Evolutionary conservation across 2,113 vertebrate species (phyloP).

Genomic region (Nerophis ophidion): DNA sequence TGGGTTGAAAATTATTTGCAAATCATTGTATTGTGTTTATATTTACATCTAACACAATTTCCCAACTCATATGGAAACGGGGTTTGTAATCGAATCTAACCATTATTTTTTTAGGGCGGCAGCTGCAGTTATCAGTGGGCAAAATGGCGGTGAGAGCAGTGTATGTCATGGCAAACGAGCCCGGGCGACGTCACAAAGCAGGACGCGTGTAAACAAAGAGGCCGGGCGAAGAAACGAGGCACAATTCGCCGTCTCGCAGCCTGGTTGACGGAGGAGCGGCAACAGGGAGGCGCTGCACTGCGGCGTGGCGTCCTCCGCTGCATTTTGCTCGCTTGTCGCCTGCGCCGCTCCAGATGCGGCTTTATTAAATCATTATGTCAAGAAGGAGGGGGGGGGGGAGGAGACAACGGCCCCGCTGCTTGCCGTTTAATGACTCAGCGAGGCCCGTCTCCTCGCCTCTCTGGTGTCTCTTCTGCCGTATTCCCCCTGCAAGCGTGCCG

Average conservation of each 20-base stretch:
- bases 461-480: conserved; percentile 9
- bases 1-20: too few relatives aligned
- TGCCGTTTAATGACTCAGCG: conserved; percentile 58
- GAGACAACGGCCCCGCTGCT: conserved; percentile 60
- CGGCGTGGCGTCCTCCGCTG: conserved; percentile 45
- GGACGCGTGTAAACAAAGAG: conserved; percentile 49
- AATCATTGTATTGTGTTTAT: too few relatives aligned
- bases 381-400: conserved; percentile 26
- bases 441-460: conserved; percentile 43
- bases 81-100: too few relatives aligned
- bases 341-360: conserved; percentile 54
- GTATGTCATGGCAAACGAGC: conserved; percentile 3
- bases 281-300: conserved; percentile 36
- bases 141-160: too few relatives aligned
- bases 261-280: conserved; percentile 51
- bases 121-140: too few relatives aligned
- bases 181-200: conserved; percentile 24
- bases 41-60: too few relatives aligned
- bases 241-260: conserved; percentile 47
- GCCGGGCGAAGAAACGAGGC: conserved; percentile 42
- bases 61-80: too few relatives aligned
- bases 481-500: too few relatives aligned
- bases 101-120: too few relatives aligned
- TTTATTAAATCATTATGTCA: conserved; percentile 65
- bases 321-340: conserved; percentile 57